Evolutionary conservation across 2,113 vertebrate genomes (phyloP).

Genomic region (Labeo rohita): DNA sequence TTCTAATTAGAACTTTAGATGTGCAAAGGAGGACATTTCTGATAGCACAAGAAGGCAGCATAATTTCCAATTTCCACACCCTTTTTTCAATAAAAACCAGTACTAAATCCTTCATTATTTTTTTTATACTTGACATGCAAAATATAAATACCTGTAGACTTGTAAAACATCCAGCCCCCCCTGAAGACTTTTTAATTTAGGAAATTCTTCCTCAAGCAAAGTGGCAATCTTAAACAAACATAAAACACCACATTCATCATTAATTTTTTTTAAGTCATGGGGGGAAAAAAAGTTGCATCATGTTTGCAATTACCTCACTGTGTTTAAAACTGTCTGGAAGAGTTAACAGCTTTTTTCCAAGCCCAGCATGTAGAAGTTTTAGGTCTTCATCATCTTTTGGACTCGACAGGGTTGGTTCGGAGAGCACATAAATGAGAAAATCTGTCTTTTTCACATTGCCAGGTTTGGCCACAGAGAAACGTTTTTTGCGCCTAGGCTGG

Average conservation of each 20-base stretch:
- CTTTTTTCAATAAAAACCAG: neutral
- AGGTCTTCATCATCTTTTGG: conserved; percentile 12
- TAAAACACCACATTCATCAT: neutral
- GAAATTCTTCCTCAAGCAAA: neutral
- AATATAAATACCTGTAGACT: neutral
- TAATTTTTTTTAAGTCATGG: neutral
- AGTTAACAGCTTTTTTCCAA: conserved; percentile 4
- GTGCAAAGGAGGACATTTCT: neutral
- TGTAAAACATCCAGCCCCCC: conserved; percentile 25
- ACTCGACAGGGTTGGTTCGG: neutral
- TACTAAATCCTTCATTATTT: neutral
- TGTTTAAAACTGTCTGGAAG: conserved; percentile 6
- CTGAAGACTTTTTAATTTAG: conserved; percentile 16
- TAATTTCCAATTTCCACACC: neutral
- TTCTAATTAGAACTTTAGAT: too few species aligned
- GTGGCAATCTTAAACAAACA: conserved; percentile 3
- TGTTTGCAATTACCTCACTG: conserved; percentile 10
- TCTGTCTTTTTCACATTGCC: conserved; percentile 10
- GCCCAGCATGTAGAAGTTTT: conserved; percentile 19
- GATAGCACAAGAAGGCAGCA: too few species aligned
- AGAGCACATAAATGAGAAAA: conserved; percentile 12
- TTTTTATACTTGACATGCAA: neutral
- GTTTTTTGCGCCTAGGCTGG: neutral
- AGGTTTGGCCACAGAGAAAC: neutral
- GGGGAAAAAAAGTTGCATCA: neutral